Conservation (phyloP, 1,140 invertebrate species). For the Pissodes strobi region DNA sequence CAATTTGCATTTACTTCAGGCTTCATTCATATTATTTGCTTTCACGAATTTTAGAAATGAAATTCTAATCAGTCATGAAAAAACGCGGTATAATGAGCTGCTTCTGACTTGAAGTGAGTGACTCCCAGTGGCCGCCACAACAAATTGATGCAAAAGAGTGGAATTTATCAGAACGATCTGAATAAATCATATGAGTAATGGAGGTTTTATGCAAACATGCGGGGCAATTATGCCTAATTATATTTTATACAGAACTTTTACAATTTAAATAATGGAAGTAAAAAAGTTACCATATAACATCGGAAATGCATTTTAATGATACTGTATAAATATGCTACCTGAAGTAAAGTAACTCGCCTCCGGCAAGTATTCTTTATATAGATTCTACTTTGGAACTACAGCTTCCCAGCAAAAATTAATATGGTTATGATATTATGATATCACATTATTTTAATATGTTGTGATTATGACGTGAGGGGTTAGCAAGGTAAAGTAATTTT, state of each 20-base stretch:
- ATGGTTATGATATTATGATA: too few relatives aligned
- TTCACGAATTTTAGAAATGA: background rate
- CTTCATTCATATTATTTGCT: constrained; percentile 10
- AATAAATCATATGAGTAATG: constrained; percentile 35
- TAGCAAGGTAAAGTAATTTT: too few relatives aligned
- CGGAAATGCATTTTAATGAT: constrained; percentile 24
- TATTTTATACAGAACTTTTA: constrained; percentile 33
- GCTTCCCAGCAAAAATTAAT: too few relatives aligned
- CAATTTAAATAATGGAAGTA: constrained; percentile 36
- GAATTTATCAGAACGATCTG: constrained; percentile 34
- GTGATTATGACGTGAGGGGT: too few relatives aligned
- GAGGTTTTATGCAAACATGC: constrained; percentile 33
- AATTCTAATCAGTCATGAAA: background rate
- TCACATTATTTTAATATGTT: too few relatives aligned
- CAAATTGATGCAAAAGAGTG: constrained; percentile 36
- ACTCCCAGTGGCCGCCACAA: constrained; percentile 32
- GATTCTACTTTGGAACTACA: too few relatives aligned
- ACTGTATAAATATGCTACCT: constrained; percentile 11
- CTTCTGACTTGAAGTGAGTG: constrained; percentile 16
- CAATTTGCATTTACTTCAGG: background rate
- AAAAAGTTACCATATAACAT: constrained; percentile 20
- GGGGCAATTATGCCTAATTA: constrained; percentile 33
- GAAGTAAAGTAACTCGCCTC: background rate
- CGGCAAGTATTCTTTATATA: background rate
- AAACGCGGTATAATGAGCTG: constrained; percentile 14